Evolutionary conservation across 2,113 vertebrate genomes (phyloP), one percentile per base, ranked within the genome.

Genomic region (pig (Sus scrofa)): DNA sequence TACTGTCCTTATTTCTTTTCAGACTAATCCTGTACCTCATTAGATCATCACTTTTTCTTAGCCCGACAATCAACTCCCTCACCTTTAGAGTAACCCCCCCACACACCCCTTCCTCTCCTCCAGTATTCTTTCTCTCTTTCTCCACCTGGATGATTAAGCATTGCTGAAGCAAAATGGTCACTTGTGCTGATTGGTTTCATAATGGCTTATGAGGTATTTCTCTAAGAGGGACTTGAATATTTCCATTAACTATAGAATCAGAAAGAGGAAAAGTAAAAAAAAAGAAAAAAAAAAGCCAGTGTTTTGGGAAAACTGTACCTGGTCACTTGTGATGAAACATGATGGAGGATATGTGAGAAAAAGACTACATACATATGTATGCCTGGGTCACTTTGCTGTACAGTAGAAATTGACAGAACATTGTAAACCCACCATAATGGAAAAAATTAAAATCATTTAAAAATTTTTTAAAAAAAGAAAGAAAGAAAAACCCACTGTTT

Each of bases 141-240:
- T 77, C 32, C 34, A 58, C 16, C 34, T 65, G 26, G 15, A 22
- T 10, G 24, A 85, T 37, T 58, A 77, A 89, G 16, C 27, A 84
- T 2, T 89, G 50, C 30, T 84, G 30, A 75, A 67, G 60, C 84
- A 30, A 83, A 77, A 78, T 77, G 52, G 16, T 37, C 37, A 77
- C 4, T 37, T 52, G 3, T 90, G 13, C 50, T 85, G 34, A 84
- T 18, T 65, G 56, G 39, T 84, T 94, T 84, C 30, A 84, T 67
- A 22, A 89, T 58, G 34, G 13, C 50, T 77, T 84, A 83, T 56
- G 50, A 79, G 14, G 32, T 44, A 77, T 37, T 37, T 68, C 62
- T 77, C 32, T 37, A 90, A 95, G 70, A 85, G 37, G 13, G 60
- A 68, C 70, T 95, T 95, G 39, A 71, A 37, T 84, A 68, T 83